phyloP scores from a whole-genome alignment of 2,888 invertebrate genomes.

The Merodon equestris region DNA sequence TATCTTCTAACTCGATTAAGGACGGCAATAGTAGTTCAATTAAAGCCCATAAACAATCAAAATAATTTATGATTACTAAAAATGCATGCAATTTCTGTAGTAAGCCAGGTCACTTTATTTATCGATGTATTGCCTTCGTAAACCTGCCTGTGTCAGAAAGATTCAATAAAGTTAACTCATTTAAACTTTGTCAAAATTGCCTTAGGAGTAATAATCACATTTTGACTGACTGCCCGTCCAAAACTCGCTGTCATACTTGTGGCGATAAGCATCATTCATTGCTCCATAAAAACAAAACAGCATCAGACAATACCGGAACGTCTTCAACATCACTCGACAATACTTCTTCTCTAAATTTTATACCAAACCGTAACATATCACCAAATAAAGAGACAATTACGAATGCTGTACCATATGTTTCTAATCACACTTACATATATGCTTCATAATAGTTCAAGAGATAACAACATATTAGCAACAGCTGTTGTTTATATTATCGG shows the following conservation, averaged over 20 bases:
- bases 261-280: conserved; percentile 44
- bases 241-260: conserved; percentile 22
- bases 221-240: conserved; percentile 8
- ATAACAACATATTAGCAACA: conserved; percentile 24
- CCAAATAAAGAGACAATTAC: not conserved
- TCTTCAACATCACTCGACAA: not conserved
- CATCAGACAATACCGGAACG: not conserved
- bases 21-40: conserved; percentile 10
- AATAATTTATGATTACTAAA: conserved; percentile 18
- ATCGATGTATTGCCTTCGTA: conserved; percentile 34
- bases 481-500: conserved; percentile 25
- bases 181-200: conserved; percentile 26
- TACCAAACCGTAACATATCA: conserved; percentile 2
- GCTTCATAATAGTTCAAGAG: conserved; percentile 21
- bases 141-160: conserved; percentile 31
- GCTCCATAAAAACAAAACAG: conserved; percentile 23
- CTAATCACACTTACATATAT: too few species aligned
- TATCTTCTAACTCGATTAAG: conserved; percentile 17
- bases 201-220: conserved; percentile 12
- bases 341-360: conserved; percentile 14
- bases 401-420: not conserved
- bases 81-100: conserved; percentile 39
- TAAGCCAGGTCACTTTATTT: conserved; percentile 35
- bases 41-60: conserved; percentile 35
- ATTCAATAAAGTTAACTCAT: conserved; percentile 4